Evolutionary conservation across 2,888 invertebrate species (phyloP), one percentile per base, ranked within the genome.

Genomic region (Parasteatoda lunata): DNA sequence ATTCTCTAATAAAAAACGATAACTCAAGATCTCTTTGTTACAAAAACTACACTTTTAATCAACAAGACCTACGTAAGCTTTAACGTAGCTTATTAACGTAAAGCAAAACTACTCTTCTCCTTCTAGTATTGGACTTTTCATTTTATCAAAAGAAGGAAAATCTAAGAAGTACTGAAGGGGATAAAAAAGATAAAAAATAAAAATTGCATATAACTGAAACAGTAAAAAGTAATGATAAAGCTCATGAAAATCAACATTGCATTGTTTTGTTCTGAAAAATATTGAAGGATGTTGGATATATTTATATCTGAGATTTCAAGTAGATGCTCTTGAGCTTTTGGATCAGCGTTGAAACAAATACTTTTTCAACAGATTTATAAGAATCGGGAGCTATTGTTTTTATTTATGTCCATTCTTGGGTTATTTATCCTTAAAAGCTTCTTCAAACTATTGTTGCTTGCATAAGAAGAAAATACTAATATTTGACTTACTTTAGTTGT

Each of bases 31-130:
- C 81, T 83, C 83, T 83, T 83, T 83, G 83, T 83, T 83, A 77
- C 76, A 77, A 77, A 77, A 83, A 83, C 71, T 71, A 83, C 76
- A 83, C 83, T 83, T 83, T 83, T 83, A 83, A 83, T 83, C 83
- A 83, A 83, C 76, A 77, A 70, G 77, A 65, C 83, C 76, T 83
- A 77, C 83, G 83, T 83, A 83, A 83, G 83, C 71, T 77, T 77
- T 83, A 83, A 83, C 76, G 71, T 69, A 81, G 81, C 81, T 81
- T 81, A 81, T 81, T 81, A 81, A 81, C 81, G 81, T 81, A 81
- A 81, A 81, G 81, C 81, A 81, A 68, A 81, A 69, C 52, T 73
- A 73, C 80, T 73, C 30, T 30, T 73, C 73, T 73, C 72, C 66
- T 66, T 66, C 80, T 64, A 49, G 68, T 81, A 81, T 81, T 69